phyloP scores from a whole-genome alignment of 1,140 invertebrate species.

The Drosophila ananassae region DNA sequence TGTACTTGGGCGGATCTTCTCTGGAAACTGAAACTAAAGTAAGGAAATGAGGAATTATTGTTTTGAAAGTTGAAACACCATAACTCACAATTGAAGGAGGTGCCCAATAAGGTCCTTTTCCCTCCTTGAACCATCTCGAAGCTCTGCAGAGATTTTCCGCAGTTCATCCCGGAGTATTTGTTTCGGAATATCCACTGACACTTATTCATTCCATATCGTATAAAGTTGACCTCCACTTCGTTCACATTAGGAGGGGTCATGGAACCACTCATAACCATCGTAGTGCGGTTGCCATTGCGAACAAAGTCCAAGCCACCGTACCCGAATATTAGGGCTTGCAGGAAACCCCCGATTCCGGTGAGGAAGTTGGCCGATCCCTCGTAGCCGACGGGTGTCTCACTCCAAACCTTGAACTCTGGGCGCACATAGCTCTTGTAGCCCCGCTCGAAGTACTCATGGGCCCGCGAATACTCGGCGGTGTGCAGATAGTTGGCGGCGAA shows the following conservation, averaged over 20 bases:
- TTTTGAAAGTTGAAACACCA: too few species aligned
- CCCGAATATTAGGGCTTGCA: constrained; percentile 85
- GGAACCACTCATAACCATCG: not conserved
- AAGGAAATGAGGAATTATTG: not conserved
- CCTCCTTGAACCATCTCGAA: constrained; percentile 59
- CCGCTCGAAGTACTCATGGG: constrained; percentile 84
- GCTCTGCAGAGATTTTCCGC: constrained; percentile 2
- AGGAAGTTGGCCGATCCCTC: constrained; percentile 86
- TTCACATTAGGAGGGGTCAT: constrained; percentile 49
- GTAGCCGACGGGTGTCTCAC: constrained; percentile 84
- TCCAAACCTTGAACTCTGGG: constrained; percentile 86
- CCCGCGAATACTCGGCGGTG: constrained; percentile 75
- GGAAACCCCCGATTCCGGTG: constrained; percentile 86
- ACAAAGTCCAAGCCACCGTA: constrained; percentile 85
- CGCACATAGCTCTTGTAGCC: constrained; percentile 85
- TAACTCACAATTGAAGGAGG: constrained; percentile 42
- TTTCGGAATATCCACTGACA: constrained; percentile 37
- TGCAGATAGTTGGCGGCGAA: constrained; percentile 85
- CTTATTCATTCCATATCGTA: constrained; percentile 30
- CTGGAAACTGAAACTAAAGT: constrained; percentile 26
- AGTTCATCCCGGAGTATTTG: constrained; percentile 17
- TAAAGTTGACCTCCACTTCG: constrained; percentile 38
- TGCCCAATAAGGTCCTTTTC: constrained; percentile 12
- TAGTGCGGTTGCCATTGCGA: constrained; percentile 57
- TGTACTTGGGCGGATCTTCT: constrained; percentile 34